These are phyloP conservation scores for Aleadryas rufinucha DNA, from an alignment of 2,113 vertebrate genomes.

Conservation along the genomic window DNA sequence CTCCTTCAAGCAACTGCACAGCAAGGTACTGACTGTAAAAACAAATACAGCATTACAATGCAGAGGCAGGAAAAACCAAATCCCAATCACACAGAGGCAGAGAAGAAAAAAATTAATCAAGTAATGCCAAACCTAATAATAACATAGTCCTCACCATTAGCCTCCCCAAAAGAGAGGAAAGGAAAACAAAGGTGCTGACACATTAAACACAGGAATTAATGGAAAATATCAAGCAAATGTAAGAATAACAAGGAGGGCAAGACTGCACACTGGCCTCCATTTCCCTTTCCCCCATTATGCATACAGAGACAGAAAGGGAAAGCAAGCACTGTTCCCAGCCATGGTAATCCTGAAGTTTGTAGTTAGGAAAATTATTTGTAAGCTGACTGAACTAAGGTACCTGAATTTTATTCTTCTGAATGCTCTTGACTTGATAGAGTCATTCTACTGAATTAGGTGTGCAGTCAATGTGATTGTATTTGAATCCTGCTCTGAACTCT, in stretches of 20 bases:
- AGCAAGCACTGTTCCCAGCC: background rate
- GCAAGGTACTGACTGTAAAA: constrained; percentile 48
- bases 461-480: background rate
- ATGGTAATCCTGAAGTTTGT: background rate
- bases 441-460: background rate
- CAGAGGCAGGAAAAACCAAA: constrained; percentile 49
- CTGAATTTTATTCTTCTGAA: background rate
- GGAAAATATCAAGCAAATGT: constrained; percentile 44
- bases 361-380: background rate
- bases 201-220: constrained; percentile 42
- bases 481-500: background rate
- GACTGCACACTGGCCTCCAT: background rate
- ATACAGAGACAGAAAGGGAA: background rate
- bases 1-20: constrained; percentile 18
- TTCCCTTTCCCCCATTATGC: background rate
- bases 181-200: constrained; percentile 45
- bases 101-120: constrained; percentile 41
- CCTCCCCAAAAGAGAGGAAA: constrained; percentile 38
- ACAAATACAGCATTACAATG: constrained; percentile 30
- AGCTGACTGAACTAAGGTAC: background rate
- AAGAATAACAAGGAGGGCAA: constrained; percentile 30
- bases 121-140: constrained; percentile 51
- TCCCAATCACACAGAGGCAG: constrained; percentile 27
- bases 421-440: background rate
- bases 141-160: background rate